These are phyloP conservation scores for Sylvilagus bachmani DNA, from an alignment of 2,113 vertebrate species.

Conservation along the genomic window DNA sequence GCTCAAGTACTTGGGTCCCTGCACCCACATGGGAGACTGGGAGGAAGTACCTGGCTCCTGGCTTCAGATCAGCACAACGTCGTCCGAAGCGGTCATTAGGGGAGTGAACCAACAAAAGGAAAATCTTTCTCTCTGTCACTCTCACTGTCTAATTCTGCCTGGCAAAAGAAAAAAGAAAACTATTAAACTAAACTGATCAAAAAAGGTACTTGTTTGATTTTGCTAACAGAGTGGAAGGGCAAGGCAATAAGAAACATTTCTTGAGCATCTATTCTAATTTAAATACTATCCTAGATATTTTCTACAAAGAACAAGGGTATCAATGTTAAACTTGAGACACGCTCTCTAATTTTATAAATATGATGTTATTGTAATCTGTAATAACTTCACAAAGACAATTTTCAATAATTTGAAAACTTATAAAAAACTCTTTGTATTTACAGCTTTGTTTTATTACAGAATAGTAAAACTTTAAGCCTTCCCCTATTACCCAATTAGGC, in stretches of 20 bases:
- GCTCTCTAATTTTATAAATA: not conserved
- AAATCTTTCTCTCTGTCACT: no score
- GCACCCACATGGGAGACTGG: no score
- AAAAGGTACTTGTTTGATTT: not conserved
- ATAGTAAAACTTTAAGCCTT: not conserved
- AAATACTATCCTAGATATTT: not conserved
- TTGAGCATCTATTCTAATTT: not conserved
- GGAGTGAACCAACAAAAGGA: no score
- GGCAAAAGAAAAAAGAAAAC: not conserved
- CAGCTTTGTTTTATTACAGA: constrained; percentile 8
- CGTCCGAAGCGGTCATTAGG: no score
- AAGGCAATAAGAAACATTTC: constrained; percentile 1
- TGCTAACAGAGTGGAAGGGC: not conserved
- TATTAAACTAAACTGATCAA: not conserved
- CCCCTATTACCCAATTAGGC: not conserved
- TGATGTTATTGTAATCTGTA: not conserved
- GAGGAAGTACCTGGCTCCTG: no score
- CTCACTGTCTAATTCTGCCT: no score
- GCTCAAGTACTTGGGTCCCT: no score
- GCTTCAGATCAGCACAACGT: no score
- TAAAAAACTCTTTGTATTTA: not conserved
- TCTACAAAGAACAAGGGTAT: not conserved
- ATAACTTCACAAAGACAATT: not conserved
- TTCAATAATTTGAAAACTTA: not conserved
- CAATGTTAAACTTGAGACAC: not conserved